phyloP scores from a whole-genome alignment of 2,113 vertebrate genomes.

The Procapra przewalskii region DNA sequence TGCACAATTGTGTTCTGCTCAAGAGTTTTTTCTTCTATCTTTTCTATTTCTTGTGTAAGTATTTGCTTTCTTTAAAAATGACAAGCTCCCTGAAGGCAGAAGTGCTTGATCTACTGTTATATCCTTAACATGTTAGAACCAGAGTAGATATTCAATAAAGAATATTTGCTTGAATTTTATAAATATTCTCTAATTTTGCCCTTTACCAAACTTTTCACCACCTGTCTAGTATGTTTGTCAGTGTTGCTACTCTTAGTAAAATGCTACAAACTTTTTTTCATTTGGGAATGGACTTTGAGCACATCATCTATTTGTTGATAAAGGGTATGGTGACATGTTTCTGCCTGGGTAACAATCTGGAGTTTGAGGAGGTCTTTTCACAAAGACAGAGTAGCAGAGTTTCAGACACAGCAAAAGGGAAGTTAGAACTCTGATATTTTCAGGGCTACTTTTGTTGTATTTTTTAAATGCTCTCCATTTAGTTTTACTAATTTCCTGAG shows the following conservation, averaged over 20 bases:
- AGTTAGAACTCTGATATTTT: not conserved
- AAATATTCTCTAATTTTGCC: constrained; percentile 26
- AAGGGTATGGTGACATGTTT: not conserved
- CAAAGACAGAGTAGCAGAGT: not conserved
- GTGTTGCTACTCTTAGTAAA: not conserved
- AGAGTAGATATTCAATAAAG: not conserved
- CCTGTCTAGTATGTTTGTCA: not conserved
- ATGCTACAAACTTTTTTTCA: not conserved
- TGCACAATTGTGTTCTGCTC: not conserved
- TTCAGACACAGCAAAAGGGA: not conserved
- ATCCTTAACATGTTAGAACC: not conserved
- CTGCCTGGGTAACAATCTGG: not conserved
- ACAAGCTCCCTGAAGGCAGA: not conserved
- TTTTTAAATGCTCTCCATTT: not conserved
- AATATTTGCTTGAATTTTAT: constrained; percentile 16
- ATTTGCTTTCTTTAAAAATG: not conserved
- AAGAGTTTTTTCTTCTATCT: not conserved
- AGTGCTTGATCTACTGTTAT: not conserved
- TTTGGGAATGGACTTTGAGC: not conserved
- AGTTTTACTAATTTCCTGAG: constrained; percentile 24
- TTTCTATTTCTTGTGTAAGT: not conserved
- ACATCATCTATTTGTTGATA: not conserved
- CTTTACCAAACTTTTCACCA: not conserved
- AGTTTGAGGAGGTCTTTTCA: not conserved
- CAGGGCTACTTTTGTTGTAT: not conserved